Base-by-base conservation (phyloP, 2,797 vertebrate genomes). In the Sciurus carolinensis region DNA sequence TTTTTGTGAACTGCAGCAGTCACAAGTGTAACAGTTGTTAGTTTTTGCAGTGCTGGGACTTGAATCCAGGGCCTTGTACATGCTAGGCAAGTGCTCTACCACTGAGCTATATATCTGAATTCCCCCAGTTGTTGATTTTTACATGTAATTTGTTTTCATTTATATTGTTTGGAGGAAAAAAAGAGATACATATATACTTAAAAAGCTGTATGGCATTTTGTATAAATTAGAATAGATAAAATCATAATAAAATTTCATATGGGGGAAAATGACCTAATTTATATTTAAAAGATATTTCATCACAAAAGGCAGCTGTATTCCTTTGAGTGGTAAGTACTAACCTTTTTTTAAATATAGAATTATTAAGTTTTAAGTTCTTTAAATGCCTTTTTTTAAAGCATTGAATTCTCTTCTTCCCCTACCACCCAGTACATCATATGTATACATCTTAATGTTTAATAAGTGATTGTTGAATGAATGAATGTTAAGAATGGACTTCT, bases 171-270 rank as follows among this genome's bases (percentile, higher is more conserved):
- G 33, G 71, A 54, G 24, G 18, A 75, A 62, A 81, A 62, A 84
- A 90, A 82, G 22, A 50, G 9, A 47, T 47, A 9, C 9, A 47
- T 90, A 90, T 39, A 80, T 6, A 85, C 30, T 72, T 67, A 50
- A 83, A 92, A 91, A 83, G 50, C 24, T 87, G 75, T 95, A 75
- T 97, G 89, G 73, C 24, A 62, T 76, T 69, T 47, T 62, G 2
- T 91, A 0, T 91, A 89, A 83, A 73, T 47, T 79, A 94, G 71
- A 89, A 81, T 94, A 90, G 66, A 62, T 72, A 90, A 81, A 79
- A 93, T 94, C n/a, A 87, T 90, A 90, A 76, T 76, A 95, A 95
- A 93, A 93, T 52, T 95, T 95, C 13, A 79, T 88, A 57, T 81
- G 54, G 28, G 47, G 62, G 71, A 79, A 90, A 91, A 66, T 91